Evolutionary conservation across 2,797 vertebrate genomes (phyloP), one percentile per base, ranked within the genome.

Genomic region (Uromys caudimaculatus): DNA sequence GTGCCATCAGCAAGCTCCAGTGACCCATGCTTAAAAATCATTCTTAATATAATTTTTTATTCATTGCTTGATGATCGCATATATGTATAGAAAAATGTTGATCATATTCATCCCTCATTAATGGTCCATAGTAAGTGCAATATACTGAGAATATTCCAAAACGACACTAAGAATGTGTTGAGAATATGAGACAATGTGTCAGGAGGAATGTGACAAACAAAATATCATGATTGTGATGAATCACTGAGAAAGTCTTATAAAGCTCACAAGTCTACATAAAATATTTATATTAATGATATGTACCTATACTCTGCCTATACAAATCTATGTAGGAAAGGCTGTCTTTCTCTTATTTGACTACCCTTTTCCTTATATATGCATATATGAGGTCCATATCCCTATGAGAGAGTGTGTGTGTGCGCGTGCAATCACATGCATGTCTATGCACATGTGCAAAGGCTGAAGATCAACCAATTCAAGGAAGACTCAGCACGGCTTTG

Each of bases 191-290:
- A 7, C 35, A 93, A 89, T 77, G 23, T 82, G 27, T 35, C 77
- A 50, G 82, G 6, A 83, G 2, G 56, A 23, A 12, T 94, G 4
- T 82, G 47, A 92, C 78, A 88, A 88, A 38, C 79, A 47, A 77
- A 24, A 73, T 47, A 52, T 13, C n/a, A 41, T 52, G 27, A 79
- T 35, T 83, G 60, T 73, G 41, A 75, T 4, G 23, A 93, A 67
- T 89, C n/a, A 54, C 60, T 47, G 58, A 85, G 38, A 88, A 91
- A 4, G 35, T 85, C 50, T 60, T 44, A 73, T 60, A 91, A 89
- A 91, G n/a, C 24, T 60, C 50, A 23, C 19, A 58, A 52, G 93
- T 93, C 54, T 78, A n/a, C n/a, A n/a, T n/a, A 91, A 93, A 96
- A 84, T 91, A 54, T 50, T 85, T 89, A 38, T 3, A 79, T 77